phyloP scores from a whole-genome alignment of 53 echinoderm and acorn worm genomes.

The Glandiceps talaboti region DNA sequence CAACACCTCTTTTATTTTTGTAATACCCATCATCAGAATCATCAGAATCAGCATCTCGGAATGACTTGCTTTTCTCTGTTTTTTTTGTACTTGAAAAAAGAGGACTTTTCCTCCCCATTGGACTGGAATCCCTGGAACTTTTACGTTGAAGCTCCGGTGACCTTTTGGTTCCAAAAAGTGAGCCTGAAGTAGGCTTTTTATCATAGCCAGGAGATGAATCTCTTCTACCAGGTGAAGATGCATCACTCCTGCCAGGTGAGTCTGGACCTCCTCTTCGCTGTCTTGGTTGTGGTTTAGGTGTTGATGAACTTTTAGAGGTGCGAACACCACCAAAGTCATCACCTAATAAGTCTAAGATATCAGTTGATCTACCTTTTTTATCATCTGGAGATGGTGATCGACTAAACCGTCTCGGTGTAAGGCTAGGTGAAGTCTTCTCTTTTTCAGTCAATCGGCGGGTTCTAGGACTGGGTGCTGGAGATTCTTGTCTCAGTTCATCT shows the following conservation, averaged over 20 bases:
- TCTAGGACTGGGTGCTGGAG: not conserved
- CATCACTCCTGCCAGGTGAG: not conserved
- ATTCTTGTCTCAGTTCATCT: not conserved
- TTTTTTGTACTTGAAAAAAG: not conserved
- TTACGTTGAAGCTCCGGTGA: not conserved
- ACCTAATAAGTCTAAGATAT: not conserved
- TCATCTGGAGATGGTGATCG: not conserved
- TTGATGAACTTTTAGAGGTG: not conserved
- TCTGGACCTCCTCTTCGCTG: not conserved
- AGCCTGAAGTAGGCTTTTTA: not conserved
- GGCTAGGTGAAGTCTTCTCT: too few relatives aligned
- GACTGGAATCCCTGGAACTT: not conserved
- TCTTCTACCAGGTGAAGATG: too few relatives aligned
- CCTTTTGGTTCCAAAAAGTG: not conserved
- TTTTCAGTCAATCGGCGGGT: not conserved
- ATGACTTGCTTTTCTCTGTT: not conserved
- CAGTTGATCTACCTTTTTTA: not conserved
- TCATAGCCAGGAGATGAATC: not conserved
- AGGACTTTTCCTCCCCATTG: not conserved
- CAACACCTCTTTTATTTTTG: not conserved
- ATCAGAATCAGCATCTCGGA: not conserved
- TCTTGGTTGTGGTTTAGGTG: not conserved
- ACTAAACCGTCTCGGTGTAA: not conserved
- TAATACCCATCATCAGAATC: not conserved
- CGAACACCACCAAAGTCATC: not conserved